Percentiles rank a stretch among this genome's conserved stretches.
phyloP scores from a whole-genome alignment of 2,888 invertebrate species.

The Zaprionus bogoriensis region DNA sequence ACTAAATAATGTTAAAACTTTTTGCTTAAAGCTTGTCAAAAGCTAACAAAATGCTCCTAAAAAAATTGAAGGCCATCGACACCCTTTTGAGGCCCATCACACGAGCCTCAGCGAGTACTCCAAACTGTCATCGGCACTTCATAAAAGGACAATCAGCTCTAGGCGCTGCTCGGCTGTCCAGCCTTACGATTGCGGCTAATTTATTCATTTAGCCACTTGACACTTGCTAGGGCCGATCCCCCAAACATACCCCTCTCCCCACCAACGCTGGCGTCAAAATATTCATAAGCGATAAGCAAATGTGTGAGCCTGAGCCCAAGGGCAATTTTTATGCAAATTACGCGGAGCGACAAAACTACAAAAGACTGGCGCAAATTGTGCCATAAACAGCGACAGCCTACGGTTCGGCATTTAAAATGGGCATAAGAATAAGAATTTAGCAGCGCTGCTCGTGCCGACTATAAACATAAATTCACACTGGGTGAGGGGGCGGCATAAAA shows the following conservation, averaged over 20 bases:
- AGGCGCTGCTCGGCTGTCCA: slow-evolving; percentile 20
- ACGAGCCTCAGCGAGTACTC: slow-evolving; percentile 5
- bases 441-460: slow-evolving; percentile 32
- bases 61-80: no score
- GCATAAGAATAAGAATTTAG: slow-evolving; percentile 64
- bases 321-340: slow-evolving; percentile 47
- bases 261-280: slow-evolving; percentile 59
- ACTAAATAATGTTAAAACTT: no score
- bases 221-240: slow-evolving; percentile 41
- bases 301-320: slow-evolving; percentile 31
- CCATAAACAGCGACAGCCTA: slow-evolving; percentile 59
- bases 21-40: no score
- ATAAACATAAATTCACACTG: slow-evolving; percentile 55
- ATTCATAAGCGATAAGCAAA: slow-evolving; percentile 70
- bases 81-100: no score
- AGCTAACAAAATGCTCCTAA: no score
- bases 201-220: slow-evolving; percentile 59
- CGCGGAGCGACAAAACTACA: slow-evolving; percentile 39
- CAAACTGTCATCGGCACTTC: slow-evolving; percentile 56
- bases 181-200: slow-evolving; percentile 45
- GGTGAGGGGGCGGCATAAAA: slow-evolving; percentile 52
- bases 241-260: no score
- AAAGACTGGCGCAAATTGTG: slow-evolving; percentile 53
- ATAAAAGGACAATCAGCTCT: slow-evolving; percentile 65
- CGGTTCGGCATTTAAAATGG: slow-evolving; percentile 65